Evolutionary conservation across 2,113 vertebrate genomes (phyloP), one percentile per base, ranked within the genome.

Genomic region (Natator depressus): DNA sequence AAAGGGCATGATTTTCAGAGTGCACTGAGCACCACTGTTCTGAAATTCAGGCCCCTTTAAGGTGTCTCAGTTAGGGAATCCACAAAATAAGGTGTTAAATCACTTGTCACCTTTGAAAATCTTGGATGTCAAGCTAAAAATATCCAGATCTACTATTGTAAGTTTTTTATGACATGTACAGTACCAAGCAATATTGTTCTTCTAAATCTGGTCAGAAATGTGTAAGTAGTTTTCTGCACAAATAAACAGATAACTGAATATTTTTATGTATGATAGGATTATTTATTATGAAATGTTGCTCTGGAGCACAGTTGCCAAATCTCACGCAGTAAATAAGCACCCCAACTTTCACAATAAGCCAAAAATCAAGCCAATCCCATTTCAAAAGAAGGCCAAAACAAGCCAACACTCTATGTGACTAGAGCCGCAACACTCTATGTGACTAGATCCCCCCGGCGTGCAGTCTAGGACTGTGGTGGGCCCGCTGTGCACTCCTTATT

Each of bases 201-300:
- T 88, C 91, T 92, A 93, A 90, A 94, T 92, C 80, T 91, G 84
- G 46, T 97, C 88, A 93, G 83, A 96, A 97, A 95, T 24, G 1
- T 95, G 94, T 59, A 75, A 93, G 53, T 17, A 85, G 78, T 93
- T 90, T 91, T 69, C 90, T 87, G 42, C 57, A 54, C 85, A 96
- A 93, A 93, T 10, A 81, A 47, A 91, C 4, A 90, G 75, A 92
- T 83, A 69, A 76, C n/a, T 55, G 49, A 4, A 13, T 87, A 88
- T 90, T 94, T 91, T 94, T 95, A 96, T 82, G 78, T 81, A 55
- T 82, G 93, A 35, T 85, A 82, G 91, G 81, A 81, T 93, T 94
- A 80, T 93, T 93, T 94, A 94, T 8, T 91, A 38, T 46, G 88
- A 92, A 95, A 92, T 93, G 49, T 83, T 91, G 49, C 83, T 96